A percentile compares a stretch with the other conserved stretches of the same genome.
Conservation (phyloP, 2,888 invertebrate species). For the Pseudanteris insignis region DNA sequence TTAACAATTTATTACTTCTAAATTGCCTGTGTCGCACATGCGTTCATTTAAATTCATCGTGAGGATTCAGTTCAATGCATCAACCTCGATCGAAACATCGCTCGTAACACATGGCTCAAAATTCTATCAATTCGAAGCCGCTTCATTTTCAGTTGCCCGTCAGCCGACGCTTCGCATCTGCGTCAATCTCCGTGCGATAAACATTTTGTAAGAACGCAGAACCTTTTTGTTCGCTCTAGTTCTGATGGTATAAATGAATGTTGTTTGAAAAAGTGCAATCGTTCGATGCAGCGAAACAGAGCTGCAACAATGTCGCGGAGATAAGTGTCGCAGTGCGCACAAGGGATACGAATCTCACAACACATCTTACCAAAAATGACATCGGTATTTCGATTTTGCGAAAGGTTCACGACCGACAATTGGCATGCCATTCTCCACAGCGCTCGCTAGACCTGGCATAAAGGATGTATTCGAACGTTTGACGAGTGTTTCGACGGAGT, state of each 20-base stretch:
- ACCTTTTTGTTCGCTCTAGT: no score
- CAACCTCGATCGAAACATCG: background rate
- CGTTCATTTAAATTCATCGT: no score
- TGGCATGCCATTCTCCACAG: slow-evolving; percentile 44
- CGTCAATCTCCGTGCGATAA: no score
- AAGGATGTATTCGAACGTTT: slow-evolving; percentile 46
- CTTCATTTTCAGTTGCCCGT: no score
- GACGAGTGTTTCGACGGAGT: slow-evolving; percentile 43
- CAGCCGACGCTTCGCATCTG: no score
- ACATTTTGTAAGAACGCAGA: no score
- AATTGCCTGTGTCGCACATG: no score
- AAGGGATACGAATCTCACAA: slow-evolving; percentile 8
- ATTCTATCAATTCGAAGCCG: background rate
- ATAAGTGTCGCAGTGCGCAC: slow-evolving; percentile 21
- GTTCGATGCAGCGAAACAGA: no score
- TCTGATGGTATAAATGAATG: no score
- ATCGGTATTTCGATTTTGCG: slow-evolving; percentile 40
- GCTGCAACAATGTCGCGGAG: background rate
- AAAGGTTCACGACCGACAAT: slow-evolving; percentile 40
- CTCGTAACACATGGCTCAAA: background rate
- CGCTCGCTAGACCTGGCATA: slow-evolving; percentile 39
- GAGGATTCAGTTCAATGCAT: no score
- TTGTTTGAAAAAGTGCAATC: no score
- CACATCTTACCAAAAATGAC: slow-evolving; percentile 34
- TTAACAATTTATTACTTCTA: no score